These are phyloP conservation scores for Hyposoter didymator DNA, from an alignment of 2,888 invertebrate genomes.

Conservation along the genomic window DNA sequence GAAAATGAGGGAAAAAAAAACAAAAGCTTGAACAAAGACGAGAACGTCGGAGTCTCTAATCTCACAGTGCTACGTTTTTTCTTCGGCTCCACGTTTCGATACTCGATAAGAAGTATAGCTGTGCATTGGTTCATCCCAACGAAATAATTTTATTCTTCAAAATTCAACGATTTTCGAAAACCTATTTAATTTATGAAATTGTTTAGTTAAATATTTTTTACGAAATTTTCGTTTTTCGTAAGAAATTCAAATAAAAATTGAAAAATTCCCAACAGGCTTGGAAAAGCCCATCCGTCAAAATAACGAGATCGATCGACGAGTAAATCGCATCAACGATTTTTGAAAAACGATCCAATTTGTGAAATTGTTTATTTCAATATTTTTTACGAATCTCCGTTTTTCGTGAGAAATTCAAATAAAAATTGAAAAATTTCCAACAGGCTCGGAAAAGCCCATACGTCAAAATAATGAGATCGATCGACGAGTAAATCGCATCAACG, in stretches of 20 bases:
- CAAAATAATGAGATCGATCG: background rate
- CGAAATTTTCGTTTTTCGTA: background rate
- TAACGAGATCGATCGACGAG: constrained; percentile 3
- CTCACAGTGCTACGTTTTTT: background rate
- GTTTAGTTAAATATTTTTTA: background rate
- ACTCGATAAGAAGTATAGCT: background rate
- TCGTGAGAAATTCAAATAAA: background rate
- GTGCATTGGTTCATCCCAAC: background rate
- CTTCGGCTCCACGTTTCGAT: background rate
- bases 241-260: background rate
- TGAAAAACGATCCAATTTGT: background rate
- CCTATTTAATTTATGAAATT: too few species aligned
- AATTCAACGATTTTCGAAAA: background rate
- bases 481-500: background rate
- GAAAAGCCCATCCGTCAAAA: background rate
- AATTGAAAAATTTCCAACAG: background rate
- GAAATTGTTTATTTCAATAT: background rate
- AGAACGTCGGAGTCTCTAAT: background rate
- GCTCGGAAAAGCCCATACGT: background rate
- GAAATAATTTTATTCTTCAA: background rate
- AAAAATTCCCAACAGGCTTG: background rate
- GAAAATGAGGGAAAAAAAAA: background rate
- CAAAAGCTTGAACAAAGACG: constrained; percentile 6
- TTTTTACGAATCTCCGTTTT: background rate
- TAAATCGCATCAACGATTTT: constrained; percentile 1